A percentile compares a stretch with the other conserved stretches of the same genome.
Conservation (phyloP, 2,888 invertebrate species). For the Lacanobia oleracea region DNA sequence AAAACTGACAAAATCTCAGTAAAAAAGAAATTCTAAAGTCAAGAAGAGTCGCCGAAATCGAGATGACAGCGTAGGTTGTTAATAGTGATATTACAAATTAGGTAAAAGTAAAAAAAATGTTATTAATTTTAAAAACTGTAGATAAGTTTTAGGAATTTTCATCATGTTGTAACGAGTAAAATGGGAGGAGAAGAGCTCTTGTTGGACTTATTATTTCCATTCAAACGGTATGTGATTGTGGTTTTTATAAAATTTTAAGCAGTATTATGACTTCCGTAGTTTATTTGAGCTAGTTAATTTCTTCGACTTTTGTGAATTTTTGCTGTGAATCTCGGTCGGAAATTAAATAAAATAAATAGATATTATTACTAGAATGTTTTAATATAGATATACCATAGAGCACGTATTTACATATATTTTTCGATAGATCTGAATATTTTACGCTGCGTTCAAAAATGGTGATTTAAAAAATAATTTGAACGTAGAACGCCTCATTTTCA, state of each 20-base stretch:
- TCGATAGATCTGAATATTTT: slow-evolving; percentile 52
- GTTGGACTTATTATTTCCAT: slow-evolving; percentile 54
- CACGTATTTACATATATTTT: slow-evolving; percentile 53
- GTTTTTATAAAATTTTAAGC: slow-evolving; percentile 75
- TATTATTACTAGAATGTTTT: slow-evolving; percentile 24
- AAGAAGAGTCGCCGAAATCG: slow-evolving; percentile 77
- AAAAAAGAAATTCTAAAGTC: neutral
- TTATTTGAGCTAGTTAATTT: slow-evolving; percentile 51
- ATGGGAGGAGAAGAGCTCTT: slow-evolving; percentile 69
- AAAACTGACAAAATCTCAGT: neutral
- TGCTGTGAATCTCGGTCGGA: slow-evolving; percentile 66
- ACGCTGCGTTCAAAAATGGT: slow-evolving; percentile 43
- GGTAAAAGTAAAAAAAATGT: slow-evolving; percentile 85
- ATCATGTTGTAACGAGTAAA: slow-evolving; percentile 84
- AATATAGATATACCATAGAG: slow-evolving; percentile 38
- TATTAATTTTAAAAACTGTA: slow-evolving; percentile 87
- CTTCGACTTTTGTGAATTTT: slow-evolving; percentile 50
- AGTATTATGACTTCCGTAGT: slow-evolving; percentile 77
- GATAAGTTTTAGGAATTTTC: slow-evolving; percentile 87
- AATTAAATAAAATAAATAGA: slow-evolving; percentile 29
- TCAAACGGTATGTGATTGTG: slow-evolving; percentile 63
- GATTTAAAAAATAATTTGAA: slow-evolving; percentile 41
- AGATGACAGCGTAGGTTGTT: slow-evolving; percentile 88
- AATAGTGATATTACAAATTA: slow-evolving; percentile 89
- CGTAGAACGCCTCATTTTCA: slow-evolving; percentile 40